Percentiles rank a stretch among this genome's conserved stretches.
phyloP scores from a whole-genome alignment of 2,888 invertebrate species.

The Belgica antarctica region DNA sequence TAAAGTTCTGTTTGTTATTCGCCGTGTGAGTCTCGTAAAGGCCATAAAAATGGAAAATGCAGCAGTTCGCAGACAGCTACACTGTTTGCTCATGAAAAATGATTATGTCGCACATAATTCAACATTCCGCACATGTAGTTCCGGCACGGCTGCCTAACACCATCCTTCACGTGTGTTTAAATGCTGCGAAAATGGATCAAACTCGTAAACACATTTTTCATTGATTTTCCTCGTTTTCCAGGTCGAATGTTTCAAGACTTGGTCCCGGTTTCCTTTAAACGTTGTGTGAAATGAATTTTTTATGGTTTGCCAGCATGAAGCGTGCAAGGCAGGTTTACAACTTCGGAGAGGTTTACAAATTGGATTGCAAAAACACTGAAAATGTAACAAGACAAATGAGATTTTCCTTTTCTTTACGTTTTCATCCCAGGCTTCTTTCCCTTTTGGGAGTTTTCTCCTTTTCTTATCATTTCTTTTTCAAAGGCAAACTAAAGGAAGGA shows the following conservation, averaged over 20 bases:
- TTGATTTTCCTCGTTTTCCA: conserved; percentile 5
- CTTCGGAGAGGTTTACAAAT: neutral
- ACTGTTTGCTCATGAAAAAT: conserved; percentile 23
- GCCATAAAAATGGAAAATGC: conserved; percentile 10
- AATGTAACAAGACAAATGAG: conserved; percentile 25
- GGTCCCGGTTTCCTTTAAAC: conserved; percentile 5
- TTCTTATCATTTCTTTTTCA: neutral
- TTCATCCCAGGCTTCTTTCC: too few species aligned
- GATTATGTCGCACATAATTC: conserved; percentile 14
- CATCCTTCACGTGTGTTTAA: conserved; percentile 7
- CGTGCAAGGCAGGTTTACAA: conserved; percentile 6
- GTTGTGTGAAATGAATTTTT: conserved; percentile 37
- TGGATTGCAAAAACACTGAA: conserved; percentile 16
- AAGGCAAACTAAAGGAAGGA: too few species aligned
- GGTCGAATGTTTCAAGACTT: neutral
- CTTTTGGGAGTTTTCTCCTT: neutral
- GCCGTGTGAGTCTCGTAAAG: too few species aligned
- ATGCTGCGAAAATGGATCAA: conserved; percentile 23
- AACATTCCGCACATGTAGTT: too few species aligned
- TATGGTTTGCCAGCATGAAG: conserved; percentile 28
- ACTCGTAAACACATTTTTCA: conserved; percentile 25
- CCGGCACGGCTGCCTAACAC: neutral
- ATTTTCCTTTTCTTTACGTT: neutral
- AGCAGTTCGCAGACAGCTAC: neutral
- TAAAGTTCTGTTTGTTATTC: too few species aligned